These are phyloP conservation scores for Oscarella lobularis DNA, from an alignment of 37 sponge, comb jelly and placozoan species.

Conservation along the genomic window DNA sequence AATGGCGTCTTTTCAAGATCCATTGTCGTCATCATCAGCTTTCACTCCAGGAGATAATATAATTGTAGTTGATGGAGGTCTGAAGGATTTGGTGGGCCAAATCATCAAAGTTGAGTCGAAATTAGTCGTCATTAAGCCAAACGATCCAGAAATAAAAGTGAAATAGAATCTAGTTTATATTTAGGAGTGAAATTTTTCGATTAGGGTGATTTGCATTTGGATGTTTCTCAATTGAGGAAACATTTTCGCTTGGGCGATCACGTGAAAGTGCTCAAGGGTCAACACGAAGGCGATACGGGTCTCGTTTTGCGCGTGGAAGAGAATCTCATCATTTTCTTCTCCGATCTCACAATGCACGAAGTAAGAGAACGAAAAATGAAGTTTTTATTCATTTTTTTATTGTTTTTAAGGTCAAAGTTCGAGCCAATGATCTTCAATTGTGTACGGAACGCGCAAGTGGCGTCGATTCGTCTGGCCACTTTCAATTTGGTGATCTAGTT, in stretches of 20 bases:
- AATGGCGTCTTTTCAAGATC: background rate
- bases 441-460: constrained; percentile 93
- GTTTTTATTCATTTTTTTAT: background rate
- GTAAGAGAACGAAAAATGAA: too few species aligned
- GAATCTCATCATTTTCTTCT: constrained; percentile 74
- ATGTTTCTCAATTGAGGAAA: constrained; percentile 58
- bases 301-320: constrained; percentile 82
- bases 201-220: constrained; percentile 78
- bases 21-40: too few species aligned
- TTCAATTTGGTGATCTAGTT: constrained; percentile 86
- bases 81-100: constrained; percentile 74
- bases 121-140: constrained; percentile 69
- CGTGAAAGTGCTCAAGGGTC: constrained; percentile 83
- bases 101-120: constrained; percentile 67
- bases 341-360: constrained; percentile 85
- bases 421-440: constrained; percentile 87
- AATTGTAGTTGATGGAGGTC: constrained; percentile 87
- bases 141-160: constrained; percentile 84
- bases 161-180: background rate
- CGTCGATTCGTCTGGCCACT: constrained; percentile 88
- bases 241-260: constrained; percentile 89
- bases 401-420: constrained; percentile 92
- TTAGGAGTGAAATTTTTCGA: background rate
- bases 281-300: constrained; percentile 90
- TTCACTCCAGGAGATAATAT: constrained; percentile 82